These are phyloP conservation scores for Resseliella maxima DNA, from an alignment of 2,888 invertebrate genomes.

Conservation along the genomic window DNA sequence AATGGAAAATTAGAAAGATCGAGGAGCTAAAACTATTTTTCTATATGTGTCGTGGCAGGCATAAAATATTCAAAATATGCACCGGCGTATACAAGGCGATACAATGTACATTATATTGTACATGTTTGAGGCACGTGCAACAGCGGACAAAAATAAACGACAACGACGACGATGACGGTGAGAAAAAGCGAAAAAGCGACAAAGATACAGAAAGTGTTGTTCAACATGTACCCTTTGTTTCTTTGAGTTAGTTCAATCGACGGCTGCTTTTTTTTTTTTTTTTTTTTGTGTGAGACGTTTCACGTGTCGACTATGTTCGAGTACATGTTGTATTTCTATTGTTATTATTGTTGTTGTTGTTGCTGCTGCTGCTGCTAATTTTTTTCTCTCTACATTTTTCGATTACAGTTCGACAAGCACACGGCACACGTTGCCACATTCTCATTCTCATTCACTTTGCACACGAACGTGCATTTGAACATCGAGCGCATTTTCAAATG, in stretches of 20 bases:
- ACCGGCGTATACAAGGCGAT: neutral
- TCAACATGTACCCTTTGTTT: conserved; percentile 45
- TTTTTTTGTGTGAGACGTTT: neutral
- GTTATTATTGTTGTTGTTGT: too few relatives aligned
- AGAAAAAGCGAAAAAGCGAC: conserved; percentile 27
- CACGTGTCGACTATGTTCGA: neutral
- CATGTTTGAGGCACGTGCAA: conserved; percentile 31
- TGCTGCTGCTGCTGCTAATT: too few relatives aligned
- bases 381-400: too few relatives aligned
- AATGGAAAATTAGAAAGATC: neutral
- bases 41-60: conserved; percentile 34
- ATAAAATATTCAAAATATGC: conserved; percentile 53
- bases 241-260: neutral
- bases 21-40: neutral
- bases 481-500: neutral
- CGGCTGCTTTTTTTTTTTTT: neutral
- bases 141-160: conserved; percentile 21
- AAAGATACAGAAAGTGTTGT: conserved; percentile 31
- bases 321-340: too few relatives aligned
- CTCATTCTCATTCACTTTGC: neutral
- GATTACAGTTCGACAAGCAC: conserved; percentile 30
- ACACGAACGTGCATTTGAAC: neutral
- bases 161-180: neutral
- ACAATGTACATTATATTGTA: neutral
- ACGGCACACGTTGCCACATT: neutral